Evolutionary conservation across 2,797 vertebrate genomes (phyloP).

Genomic region (Coendou prehensilis): DNA sequence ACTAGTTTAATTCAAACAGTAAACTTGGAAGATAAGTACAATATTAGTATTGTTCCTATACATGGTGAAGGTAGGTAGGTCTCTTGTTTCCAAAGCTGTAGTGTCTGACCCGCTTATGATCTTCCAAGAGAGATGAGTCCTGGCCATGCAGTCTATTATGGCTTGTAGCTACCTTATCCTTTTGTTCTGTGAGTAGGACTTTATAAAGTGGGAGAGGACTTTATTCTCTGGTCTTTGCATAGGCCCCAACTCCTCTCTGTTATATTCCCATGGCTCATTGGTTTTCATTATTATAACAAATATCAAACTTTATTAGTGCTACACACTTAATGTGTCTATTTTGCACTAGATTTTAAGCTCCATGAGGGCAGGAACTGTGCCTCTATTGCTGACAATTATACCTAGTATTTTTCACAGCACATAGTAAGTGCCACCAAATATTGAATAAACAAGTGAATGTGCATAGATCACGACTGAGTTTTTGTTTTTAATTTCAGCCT

Average conservation of each 20-base stretch:
- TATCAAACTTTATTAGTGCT: not conserved
- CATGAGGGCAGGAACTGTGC: not conserved
- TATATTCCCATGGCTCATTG: not conserved
- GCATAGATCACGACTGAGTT: not conserved
- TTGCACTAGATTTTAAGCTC: not conserved
- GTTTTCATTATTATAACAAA: conserved; percentile 23
- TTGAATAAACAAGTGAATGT: not conserved
- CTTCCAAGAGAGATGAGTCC: not conserved
- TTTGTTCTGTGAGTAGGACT: not conserved
- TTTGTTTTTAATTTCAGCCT: not conserved
- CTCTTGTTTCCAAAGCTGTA: not conserved
- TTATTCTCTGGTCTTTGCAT: not conserved
- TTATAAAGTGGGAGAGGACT: not conserved
- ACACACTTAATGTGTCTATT: not conserved
- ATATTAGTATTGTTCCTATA: not conserved
- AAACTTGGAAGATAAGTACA: not conserved
- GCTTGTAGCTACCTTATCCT: not conserved
- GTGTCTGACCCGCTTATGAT: not conserved
- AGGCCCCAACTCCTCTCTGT: not conserved
- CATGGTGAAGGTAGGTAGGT: not conserved
- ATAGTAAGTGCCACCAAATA: not conserved
- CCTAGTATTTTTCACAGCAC: not conserved
- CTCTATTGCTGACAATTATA: not conserved
- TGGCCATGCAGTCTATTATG: not conserved
- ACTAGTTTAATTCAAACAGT: not conserved